These are phyloP conservation scores for Nasua narica DNA, from an alignment of 2,797 vertebrate genomes.

Conservation along the genomic window DNA sequence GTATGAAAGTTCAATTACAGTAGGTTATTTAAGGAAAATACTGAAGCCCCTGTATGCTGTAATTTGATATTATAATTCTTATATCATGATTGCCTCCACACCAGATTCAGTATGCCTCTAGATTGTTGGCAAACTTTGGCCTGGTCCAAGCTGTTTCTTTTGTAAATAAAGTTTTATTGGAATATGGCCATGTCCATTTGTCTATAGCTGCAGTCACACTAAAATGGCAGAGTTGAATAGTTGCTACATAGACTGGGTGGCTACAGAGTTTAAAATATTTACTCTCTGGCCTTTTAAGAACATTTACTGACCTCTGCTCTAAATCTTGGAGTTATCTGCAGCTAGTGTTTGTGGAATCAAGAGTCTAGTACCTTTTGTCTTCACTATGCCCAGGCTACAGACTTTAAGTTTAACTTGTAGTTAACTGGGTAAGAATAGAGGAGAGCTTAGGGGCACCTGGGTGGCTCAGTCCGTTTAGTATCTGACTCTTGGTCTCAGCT, in stretches of 20 bases:
- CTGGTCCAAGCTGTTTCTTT: neutral
- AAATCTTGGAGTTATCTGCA: neutral
- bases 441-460: neutral
- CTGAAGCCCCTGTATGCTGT: neutral
- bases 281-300: neutral
- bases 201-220: neutral
- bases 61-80: neutral
- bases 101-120: neutral
- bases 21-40: neutral
- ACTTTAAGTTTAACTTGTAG: slow-evolving; percentile 1
- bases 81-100: neutral
- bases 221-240: neutral
- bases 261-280: slow-evolving; percentile 22
- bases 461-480: neutral
- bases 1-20: neutral
- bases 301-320: neutral
- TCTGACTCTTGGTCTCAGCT: neutral
- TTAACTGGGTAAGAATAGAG: neutral
- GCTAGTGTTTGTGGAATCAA: neutral
- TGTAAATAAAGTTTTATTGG: slow-evolving; percentile 32
- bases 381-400: neutral
- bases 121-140: neutral
- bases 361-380: neutral
- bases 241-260: neutral
- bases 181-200: neutral